phyloP scores from a whole-genome alignment of 2,797 vertebrate species.

The Lophius americanus region DNA sequence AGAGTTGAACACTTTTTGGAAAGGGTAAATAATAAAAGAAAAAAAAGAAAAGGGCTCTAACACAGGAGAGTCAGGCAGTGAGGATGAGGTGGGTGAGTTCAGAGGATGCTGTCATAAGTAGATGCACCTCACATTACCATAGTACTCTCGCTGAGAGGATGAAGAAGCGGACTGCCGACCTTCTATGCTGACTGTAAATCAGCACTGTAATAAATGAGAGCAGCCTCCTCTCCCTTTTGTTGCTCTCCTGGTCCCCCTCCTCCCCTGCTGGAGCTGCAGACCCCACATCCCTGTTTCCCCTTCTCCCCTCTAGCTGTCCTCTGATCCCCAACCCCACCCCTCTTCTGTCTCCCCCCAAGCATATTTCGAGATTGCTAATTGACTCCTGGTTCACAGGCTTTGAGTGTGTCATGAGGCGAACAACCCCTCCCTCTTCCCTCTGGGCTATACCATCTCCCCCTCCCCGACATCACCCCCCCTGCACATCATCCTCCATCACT shows the following conservation, averaged over 20 bases:
- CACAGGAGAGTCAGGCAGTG: background rate
- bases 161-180: conserved; percentile 49
- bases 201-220: conserved; percentile 64
- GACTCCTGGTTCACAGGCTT: conserved; percentile 72
- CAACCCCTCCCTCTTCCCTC: background rate
- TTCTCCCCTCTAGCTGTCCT: conserved; percentile 59
- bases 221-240: conserved; percentile 61
- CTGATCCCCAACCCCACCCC: conserved; percentile 45
- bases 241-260: conserved; percentile 32
- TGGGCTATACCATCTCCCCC: conserved; percentile 4
- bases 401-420: conserved; percentile 45
- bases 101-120: conserved; percentile 20
- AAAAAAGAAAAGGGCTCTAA: conserved; percentile 31
- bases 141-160: conserved; percentile 27
- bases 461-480: background rate
- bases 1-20: conserved; percentile 23
- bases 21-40: conserved; percentile 31
- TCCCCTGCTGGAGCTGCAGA: too few relatives aligned
- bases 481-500: conserved; percentile 29
- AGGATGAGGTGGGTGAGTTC: conserved; percentile 27
- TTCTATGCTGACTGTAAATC: conserved; percentile 66
- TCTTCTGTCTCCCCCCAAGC: conserved; percentile 46
- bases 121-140: conserved; percentile 44
- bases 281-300: background rate
- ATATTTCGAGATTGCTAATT: conserved; percentile 80